Evolutionary conservation across 2,113 vertebrate species (phyloP).

Genomic region (Kryptolebias marmoratus): DNA sequence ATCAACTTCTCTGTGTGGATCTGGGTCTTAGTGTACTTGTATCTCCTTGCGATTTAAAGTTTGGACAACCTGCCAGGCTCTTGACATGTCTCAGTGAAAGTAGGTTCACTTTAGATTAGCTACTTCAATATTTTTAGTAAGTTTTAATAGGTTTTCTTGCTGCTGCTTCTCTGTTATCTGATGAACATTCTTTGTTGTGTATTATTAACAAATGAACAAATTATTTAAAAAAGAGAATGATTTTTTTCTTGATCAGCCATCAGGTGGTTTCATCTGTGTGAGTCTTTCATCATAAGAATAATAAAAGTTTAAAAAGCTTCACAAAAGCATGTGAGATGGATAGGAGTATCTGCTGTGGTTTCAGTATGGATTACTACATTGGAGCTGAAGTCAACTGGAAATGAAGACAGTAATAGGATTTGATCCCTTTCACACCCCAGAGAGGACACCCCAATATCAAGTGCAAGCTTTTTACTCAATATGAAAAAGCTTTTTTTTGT

Average conservation of each 20-base stretch:
- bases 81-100: conserved; percentile 41
- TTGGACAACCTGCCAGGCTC: conserved; percentile 12
- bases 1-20: conserved; percentile 36
- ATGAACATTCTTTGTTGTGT: conserved; percentile 53
- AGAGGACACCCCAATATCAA: conserved; percentile 54
- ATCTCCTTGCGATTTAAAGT: conserved; percentile 35
- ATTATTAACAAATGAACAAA: conserved; percentile 44
- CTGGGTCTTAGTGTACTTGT: conserved; percentile 9
- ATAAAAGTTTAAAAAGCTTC: conserved; percentile 46
- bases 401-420: conserved; percentile 59
- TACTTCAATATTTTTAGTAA: conserved; percentile 18
- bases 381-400: conserved; percentile 62
- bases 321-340: conserved; percentile 19
- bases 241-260: conserved; percentile 38
- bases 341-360: conserved; percentile 38
- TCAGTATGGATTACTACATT: conserved; percentile 38
- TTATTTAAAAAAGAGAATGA: conserved; percentile 5
- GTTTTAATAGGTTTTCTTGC: conserved; percentile 43
- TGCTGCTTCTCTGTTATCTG: conserved; percentile 44
- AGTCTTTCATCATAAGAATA: conserved; percentile 53
- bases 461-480: conserved; percentile 38
- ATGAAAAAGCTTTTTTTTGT: conserved; percentile 38
- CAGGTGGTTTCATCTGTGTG: neutral
- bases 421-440: conserved; percentile 48
- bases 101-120: conserved; percentile 36